Base-by-base conservation (phyloP, 2,113 vertebrate species). In the Noturus placidus region DNA sequence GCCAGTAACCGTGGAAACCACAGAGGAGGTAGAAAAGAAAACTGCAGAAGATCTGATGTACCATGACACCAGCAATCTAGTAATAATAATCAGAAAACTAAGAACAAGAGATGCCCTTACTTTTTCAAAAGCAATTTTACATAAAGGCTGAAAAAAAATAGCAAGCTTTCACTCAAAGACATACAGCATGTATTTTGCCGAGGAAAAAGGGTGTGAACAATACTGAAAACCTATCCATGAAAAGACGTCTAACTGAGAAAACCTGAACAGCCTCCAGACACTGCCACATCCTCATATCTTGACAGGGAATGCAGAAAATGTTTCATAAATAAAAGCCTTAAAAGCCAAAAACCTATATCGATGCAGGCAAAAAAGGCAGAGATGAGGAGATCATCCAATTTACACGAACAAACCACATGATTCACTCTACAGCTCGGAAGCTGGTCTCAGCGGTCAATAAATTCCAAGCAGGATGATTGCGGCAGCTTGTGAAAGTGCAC, bases 1-100 rank as follows among this genome's bases (percentile, higher is more conserved):
- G 77, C 61, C 84, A 85, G 94, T 95, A 92, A 92, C 94, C 92
- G 94, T 78, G 74, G 42, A 92, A 89, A 95, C 93, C 46, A 85
- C 85, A 91, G 91, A 88, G 89, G 85, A 91, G 87, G 85, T 82
- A 91, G 70, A 92, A 90, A 90, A 92, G 83, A 46, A 89, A 84
- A 70, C 56, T 10, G 33, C 19, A 38, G 33, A 38, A 72, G 35
- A 38, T 72, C 19, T 72, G 35, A 4, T 42, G 9, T 42, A 13
- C 2, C 25, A 2, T 22, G 10, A 50, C 22, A 52, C 74, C 42
- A 77, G 42, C 74, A 77, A 50, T 77, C 13, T 77, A 50, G 42
- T 13, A 77, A 27, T 46, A 13, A 76, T 38, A 46, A 76, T 35
- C 35, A 10, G 8, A 74, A 35, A 74, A 74, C 35, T 11, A 72